Conservation (phyloP, 2,113 vertebrate species). For the Tetrao urogallus region DNA sequence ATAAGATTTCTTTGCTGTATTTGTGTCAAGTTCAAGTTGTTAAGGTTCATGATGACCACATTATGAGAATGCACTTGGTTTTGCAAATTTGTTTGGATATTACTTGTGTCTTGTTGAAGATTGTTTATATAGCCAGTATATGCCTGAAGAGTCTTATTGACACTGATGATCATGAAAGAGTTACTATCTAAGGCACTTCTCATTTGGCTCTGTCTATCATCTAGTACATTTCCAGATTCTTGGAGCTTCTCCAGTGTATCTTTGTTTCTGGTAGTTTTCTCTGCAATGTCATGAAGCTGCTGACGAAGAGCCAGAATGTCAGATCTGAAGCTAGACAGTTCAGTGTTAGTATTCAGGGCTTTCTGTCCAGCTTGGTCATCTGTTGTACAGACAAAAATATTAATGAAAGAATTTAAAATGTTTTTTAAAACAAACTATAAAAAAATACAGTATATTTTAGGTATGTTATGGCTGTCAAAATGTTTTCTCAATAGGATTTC, state of each 20-base stretch:
- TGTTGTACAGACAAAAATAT: slow-evolving; percentile 59
- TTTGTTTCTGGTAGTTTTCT: slow-evolving; percentile 88
- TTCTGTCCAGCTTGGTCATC: slow-evolving; percentile 91
- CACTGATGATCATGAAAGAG: slow-evolving; percentile 83
- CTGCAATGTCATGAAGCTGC: slow-evolving; percentile 88
- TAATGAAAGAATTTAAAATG: neutral
- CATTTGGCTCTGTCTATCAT: slow-evolving; percentile 87
- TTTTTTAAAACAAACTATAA: neutral
- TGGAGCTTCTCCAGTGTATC: slow-evolving; percentile 89
- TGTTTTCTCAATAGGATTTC: neutral
- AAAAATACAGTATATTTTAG: neutral
- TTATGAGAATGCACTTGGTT: slow-evolving; percentile 87
- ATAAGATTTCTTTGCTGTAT: slow-evolving; percentile 88
- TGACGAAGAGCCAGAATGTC: slow-evolving; percentile 88
- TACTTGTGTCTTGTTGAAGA: slow-evolving; percentile 87
- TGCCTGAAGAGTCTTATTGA: slow-evolving; percentile 90
- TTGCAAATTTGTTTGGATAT: slow-evolving; percentile 88
- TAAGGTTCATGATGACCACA: slow-evolving; percentile 84
- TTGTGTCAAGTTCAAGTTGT: slow-evolving; percentile 92
- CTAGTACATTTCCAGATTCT: slow-evolving; percentile 83
- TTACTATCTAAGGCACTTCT: slow-evolving; percentile 87
- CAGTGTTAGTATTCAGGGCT: slow-evolving; percentile 89
- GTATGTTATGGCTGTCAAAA: neutral
- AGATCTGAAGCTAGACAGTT: slow-evolving; percentile 90
- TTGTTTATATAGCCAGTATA: slow-evolving; percentile 85